Evolutionary conservation across 2,797 vertebrate species (phyloP).

Genomic region (Lophius americanus): DNA sequence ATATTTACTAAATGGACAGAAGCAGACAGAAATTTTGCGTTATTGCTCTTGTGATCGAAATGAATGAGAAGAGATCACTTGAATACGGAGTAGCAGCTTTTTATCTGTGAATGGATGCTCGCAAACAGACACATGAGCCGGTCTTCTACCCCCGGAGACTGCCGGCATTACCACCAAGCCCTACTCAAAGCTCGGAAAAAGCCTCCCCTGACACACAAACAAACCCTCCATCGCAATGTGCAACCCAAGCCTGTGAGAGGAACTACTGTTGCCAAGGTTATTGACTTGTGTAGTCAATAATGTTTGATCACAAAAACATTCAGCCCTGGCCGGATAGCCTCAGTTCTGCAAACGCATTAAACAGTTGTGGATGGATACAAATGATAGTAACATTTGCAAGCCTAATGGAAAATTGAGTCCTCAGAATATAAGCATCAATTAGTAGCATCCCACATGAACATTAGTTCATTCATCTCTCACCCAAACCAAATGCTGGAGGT

Average conservation of each 20-base stretch:
- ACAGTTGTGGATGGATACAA: conserved; percentile 62
- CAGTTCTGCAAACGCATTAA: conserved; percentile 44
- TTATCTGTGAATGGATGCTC: conserved; percentile 47
- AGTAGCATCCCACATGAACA: conserved; percentile 52
- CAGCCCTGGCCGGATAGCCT: conserved; percentile 65
- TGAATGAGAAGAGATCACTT: conserved; percentile 46
- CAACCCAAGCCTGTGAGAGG: conserved; percentile 59
- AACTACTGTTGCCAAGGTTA: conserved; percentile 83
- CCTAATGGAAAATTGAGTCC: conserved; percentile 62
- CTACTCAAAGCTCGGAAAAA: conserved; percentile 48
- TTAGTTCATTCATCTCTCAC: conserved; percentile 51
- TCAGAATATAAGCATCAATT: conserved; percentile 67
- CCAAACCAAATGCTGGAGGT: conserved; percentile 35
- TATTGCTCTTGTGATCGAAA: conserved; percentile 54
- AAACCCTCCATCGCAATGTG: conserved; percentile 35
- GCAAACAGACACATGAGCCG: conserved; percentile 12
- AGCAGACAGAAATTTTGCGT: conserved; percentile 41
- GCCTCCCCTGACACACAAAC: conserved; percentile 8
- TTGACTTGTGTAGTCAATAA: conserved; percentile 81
- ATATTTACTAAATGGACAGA: conserved; percentile 30
- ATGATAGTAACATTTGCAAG: conserved; percentile 47
- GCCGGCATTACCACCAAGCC: conserved; percentile 42
- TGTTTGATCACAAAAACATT: conserved; percentile 83
- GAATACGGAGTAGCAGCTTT: conserved; percentile 54
- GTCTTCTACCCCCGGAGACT: conserved; percentile 12